Conservation (phyloP, 1,140 invertebrate genomes). For the Atopsyche davidsoni region DNA sequence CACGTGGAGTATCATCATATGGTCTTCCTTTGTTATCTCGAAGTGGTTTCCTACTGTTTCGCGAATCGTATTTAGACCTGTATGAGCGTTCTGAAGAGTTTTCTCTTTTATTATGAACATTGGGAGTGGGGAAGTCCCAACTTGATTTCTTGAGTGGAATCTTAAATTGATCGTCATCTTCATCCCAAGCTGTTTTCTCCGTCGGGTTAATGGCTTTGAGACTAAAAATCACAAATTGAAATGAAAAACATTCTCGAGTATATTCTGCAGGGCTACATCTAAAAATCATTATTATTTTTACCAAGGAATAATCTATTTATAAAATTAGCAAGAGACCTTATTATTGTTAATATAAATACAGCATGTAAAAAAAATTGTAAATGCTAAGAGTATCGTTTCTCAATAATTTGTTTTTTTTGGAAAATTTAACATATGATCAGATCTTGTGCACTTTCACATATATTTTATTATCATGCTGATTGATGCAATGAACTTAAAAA, state of each 20-base stretch:
- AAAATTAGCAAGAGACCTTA: no score
- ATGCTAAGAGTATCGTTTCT: no score
- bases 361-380: no score
- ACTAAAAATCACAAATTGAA: slow-evolving; percentile 36
- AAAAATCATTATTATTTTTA: no score
- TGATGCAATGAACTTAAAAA: no score
- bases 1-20: slow-evolving; percentile 62
- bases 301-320: no score
- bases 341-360: no score
- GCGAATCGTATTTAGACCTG: slow-evolving; percentile 20
- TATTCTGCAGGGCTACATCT: slow-evolving; percentile 6
- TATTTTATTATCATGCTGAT: no score
- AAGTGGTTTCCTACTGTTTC: slow-evolving; percentile 31
- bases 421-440: no score
- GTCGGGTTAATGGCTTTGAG: slow-evolving; percentile 63
- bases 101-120: slow-evolving; percentile 45
- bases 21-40: slow-evolving; percentile 49
- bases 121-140: slow-evolving; percentile 91
- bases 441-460: no score
- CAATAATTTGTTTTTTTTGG: no score
- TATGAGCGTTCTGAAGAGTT: slow-evolving; percentile 42
- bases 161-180: slow-evolving; percentile 73
- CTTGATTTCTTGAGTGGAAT: slow-evolving; percentile 61
- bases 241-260: slow-evolving; percentile 4
- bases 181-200: slow-evolving; percentile 82